Evolutionary conservation across 2,113 vertebrate species (phyloP).

Genomic region (Phalacrocorax brasilianus): DNA sequence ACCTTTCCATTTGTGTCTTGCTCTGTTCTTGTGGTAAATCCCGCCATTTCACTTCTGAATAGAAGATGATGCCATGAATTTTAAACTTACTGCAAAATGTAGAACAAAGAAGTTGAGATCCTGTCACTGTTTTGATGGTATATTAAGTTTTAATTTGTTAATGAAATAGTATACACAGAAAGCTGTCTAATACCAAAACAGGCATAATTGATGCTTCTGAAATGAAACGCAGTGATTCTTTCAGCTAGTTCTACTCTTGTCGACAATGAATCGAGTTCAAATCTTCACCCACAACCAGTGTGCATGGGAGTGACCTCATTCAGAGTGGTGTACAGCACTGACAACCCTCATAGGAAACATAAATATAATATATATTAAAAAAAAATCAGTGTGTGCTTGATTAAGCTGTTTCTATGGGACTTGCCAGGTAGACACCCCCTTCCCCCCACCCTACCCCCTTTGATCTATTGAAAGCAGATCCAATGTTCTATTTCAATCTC

Average conservation of each 20-base stretch:
- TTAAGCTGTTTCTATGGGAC: not conserved
- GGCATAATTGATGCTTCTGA: not conserved
- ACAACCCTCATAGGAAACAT: not conserved
- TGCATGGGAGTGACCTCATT: fast-evolving
- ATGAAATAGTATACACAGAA: no score
- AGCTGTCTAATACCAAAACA: not conserved
- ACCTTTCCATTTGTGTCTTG: not conserved
- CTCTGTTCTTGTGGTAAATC: not conserved
- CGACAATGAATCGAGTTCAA: not conserved
- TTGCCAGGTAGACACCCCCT: fast-evolving
- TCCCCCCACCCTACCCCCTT: not conserved
- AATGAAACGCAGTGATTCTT: not conserved
- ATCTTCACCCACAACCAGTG: fast-evolving
- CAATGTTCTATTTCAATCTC: fast-evolving
- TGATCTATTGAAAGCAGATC: not conserved
- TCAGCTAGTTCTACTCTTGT: not conserved
- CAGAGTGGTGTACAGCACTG: not conserved
- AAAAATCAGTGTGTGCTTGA: fast-evolving
- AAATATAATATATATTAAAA: not conserved
- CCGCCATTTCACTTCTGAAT: not conserved
- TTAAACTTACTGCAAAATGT: not conserved
- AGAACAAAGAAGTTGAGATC: not conserved
- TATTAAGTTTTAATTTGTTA: not conserved
- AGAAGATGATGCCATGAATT: no score
- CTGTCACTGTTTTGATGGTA: not conserved